A percentile compares a stretch with the other conserved stretches of the same genome.
Conservation (phyloP, 2,113 vertebrate species). For the Myrmophylax atrothorax region DNA sequence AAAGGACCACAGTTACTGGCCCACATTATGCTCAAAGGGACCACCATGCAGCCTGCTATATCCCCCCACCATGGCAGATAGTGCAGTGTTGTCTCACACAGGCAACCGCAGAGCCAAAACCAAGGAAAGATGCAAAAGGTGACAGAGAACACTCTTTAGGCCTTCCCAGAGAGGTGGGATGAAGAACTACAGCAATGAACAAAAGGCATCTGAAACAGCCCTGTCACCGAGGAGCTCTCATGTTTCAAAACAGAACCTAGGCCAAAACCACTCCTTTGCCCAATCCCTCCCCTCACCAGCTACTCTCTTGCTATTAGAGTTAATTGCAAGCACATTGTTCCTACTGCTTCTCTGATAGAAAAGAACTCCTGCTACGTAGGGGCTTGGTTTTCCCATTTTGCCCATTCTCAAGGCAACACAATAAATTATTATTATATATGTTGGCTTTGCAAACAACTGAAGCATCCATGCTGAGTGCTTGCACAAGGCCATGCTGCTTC, state of each 20-base stretch:
- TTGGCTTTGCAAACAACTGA: background rate
- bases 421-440: constrained; percentile 49
- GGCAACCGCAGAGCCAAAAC: background rate
- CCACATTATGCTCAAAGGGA: background rate
- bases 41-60: background rate
- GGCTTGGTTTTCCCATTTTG: background rate
- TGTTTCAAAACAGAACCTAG: background rate
- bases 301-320: background rate
- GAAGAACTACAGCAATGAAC: background rate
- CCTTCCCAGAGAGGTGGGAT: background rate
- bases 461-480: background rate
- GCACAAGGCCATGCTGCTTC: background rate
- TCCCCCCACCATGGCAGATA: background rate
- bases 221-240: background rate
- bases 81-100: background rate
- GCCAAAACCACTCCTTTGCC: background rate
- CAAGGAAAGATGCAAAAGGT: background rate
- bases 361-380: background rate
- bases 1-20: background rate
- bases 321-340: background rate
- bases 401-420: background rate
- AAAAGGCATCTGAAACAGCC: background rate
- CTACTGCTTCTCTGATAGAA: background rate
- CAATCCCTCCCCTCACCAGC: background rate
- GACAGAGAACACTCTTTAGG: background rate